Conservation (phyloP, 2,797 vertebrate genomes). For the Astyanax mexicanus region DNA sequence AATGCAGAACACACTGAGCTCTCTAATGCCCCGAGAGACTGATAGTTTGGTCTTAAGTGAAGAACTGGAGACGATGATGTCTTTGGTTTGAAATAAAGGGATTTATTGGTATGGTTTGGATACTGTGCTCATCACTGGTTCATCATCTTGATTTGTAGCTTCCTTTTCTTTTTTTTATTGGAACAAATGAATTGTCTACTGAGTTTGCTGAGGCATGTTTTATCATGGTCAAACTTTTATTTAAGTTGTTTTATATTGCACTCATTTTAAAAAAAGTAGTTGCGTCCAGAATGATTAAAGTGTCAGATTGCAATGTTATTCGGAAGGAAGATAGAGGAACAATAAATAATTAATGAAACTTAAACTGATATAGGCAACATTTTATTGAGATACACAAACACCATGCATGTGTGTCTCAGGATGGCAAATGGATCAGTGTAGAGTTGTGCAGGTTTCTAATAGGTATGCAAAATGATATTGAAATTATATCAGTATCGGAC, state of each 20-base stretch:
- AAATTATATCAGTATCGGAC: no score
- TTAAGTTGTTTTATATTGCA: constrained; percentile 29
- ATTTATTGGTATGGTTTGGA: neutral
- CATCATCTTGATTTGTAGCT: neutral
- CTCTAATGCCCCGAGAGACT: neutral
- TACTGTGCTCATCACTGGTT: neutral
- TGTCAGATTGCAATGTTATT: no score
- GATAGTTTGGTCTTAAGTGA: constrained; percentile 6
- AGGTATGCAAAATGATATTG: no score
- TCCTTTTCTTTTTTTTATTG: neutral
- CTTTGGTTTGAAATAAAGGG: constrained; percentile 9
- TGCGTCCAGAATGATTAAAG: no score
- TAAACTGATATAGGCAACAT: no score
- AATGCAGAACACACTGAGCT: constrained; percentile 15
- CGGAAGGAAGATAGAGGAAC: no score
- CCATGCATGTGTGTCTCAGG: no score
- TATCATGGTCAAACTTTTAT: no score
- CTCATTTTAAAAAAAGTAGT: constrained; percentile 14
- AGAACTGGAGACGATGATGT: neutral
- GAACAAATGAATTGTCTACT: constrained; percentile 10
- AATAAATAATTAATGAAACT: no score
- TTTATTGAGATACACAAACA: no score
- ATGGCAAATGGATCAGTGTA: no score
- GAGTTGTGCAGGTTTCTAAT: no score
- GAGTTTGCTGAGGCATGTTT: neutral